Evolutionary conservation across 2,113 vertebrate genomes (phyloP).

Genomic region (Anguilla japonica): DNA sequence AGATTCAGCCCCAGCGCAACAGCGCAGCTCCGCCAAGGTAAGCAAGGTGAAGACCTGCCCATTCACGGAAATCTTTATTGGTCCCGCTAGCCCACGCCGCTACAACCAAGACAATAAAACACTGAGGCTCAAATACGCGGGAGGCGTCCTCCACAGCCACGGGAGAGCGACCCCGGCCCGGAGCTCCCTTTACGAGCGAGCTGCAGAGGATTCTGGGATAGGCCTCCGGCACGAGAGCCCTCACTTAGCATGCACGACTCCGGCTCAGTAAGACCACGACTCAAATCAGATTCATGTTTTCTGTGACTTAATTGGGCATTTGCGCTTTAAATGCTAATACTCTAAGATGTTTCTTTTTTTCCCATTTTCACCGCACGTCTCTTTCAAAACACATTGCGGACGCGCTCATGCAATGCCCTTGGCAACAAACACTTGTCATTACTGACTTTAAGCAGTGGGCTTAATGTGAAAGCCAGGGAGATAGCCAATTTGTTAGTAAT

Average conservation of each 20-base stretch:
- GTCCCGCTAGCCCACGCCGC: conserved; percentile 17
- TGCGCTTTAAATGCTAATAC: not conserved
- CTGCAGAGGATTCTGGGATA: not conserved
- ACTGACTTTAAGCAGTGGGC: not conserved
- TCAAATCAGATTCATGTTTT: not conserved
- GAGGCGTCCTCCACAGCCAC: not conserved
- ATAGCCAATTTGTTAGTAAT: not conserved
- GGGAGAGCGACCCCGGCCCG: not conserved
- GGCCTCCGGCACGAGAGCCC: not conserved
- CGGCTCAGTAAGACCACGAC: not conserved
- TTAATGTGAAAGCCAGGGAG: not conserved
- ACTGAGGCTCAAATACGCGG: conserved; percentile 29
- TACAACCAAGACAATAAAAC: conserved; percentile 24
- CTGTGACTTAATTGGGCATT: not conserved
- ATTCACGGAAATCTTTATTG: conserved; percentile 31
- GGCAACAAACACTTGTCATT: not conserved
- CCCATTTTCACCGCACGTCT: not conserved
- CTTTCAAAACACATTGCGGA: not conserved
- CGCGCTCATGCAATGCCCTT: not conserved
- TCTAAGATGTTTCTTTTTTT: not conserved
- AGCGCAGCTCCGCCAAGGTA: not conserved
- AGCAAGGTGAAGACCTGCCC: conserved; percentile 7
- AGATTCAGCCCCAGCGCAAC: not conserved
- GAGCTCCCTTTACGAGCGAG: not conserved
- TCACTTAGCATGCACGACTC: not conserved